phyloP scores from a whole-genome alignment of 2,113 vertebrate species.

The Zosterops hypoxanthus region DNA sequence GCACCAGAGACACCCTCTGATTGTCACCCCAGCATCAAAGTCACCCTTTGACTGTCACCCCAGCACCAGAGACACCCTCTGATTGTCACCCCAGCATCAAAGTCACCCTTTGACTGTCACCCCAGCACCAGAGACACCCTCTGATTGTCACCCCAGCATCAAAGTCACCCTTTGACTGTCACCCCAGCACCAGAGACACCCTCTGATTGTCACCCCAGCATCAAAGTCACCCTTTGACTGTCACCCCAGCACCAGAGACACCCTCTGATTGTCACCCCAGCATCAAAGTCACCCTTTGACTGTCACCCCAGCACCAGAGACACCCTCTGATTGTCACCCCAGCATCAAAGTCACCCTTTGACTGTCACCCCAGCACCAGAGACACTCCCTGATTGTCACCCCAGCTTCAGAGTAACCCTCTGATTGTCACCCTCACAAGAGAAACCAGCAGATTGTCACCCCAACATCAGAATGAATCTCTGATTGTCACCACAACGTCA shows the following conservation, averaged over 20 bases:
- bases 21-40: too few species aligned
- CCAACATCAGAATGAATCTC: background rate
- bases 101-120: background rate
- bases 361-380: background rate
- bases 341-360: background rate
- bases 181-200: background rate
- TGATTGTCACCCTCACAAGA: too few species aligned
- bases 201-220: background rate
- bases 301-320: background rate
- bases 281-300: background rate
- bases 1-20: background rate
- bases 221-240: background rate
- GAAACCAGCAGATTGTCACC: background rate
- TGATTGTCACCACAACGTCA: background rate
- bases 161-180: background rate
- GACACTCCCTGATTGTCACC: too few species aligned
- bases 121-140: background rate
- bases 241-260: background rate
- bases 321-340: too few species aligned
- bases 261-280: background rate
- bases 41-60: too few species aligned
- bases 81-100: background rate
- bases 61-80: background rate
- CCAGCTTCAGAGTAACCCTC: too few species aligned
- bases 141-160: background rate